These are phyloP conservation scores for Lepidurus couesii DNA, from an alignment of 1,140 invertebrate genomes.

Conservation along the genomic window DNA sequence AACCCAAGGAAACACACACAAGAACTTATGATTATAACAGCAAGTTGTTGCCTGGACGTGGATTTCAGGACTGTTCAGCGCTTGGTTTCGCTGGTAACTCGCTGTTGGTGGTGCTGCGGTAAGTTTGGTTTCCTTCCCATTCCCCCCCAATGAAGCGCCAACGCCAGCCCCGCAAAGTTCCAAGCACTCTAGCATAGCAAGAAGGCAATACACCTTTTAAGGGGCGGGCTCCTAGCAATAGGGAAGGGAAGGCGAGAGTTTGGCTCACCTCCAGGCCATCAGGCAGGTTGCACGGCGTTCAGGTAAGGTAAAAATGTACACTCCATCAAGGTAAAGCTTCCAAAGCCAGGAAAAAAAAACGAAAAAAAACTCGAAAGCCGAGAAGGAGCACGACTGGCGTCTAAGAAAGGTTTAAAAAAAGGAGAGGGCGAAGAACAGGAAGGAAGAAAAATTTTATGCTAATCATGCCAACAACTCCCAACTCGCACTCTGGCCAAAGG, in stretches of 20 bases:
- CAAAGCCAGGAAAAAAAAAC: neutral
- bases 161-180: neutral
- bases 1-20: no score
- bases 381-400: neutral
- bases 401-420: neutral
- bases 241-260: constrained; percentile 13
- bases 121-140: neutral
- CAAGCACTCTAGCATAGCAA: constrained; percentile 15
- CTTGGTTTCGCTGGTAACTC: constrained; percentile 18
- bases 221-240: constrained; percentile 1
- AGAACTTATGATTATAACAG: neutral
- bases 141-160: neutral
- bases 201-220: constrained; percentile 5
- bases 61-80: neutral
- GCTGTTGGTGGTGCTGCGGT: constrained; percentile 17
- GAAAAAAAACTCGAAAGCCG: neutral
- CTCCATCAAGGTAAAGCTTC: neutral
- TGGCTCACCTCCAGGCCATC: constrained; percentile 20
- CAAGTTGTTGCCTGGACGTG: neutral
- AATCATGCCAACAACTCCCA: constrained; percentile 5
- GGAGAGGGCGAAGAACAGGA: neutral
- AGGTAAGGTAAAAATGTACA: neutral
- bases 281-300: neutral
- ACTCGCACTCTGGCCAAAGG: neutral
- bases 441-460: constrained; percentile 6